Percentiles rank a stretch among this genome's conserved stretches.
Conservation (phyloP, 2,797 vertebrate species). For the Pagetopsis macropterus region DNA sequence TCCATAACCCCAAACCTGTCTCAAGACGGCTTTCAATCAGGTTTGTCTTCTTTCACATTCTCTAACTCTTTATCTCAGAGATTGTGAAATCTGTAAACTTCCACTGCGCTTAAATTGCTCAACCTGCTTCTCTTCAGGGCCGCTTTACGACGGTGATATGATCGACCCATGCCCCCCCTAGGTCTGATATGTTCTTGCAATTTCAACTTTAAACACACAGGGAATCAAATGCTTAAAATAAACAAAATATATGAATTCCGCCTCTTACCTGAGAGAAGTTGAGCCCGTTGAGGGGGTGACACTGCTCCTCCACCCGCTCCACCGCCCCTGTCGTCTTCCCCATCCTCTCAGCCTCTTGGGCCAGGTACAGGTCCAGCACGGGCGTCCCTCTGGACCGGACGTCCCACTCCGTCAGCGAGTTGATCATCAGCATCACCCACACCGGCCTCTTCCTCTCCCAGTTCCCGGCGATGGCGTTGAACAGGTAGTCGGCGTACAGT, state of each 20-base stretch:
- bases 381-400: slow-evolving; percentile 89
- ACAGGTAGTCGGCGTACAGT: slow-evolving; percentile 91
- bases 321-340: slow-evolving; percentile 89
- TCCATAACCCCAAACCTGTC: slow-evolving; percentile 75
- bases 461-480: slow-evolving; percentile 91
- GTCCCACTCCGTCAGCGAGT: slow-evolving; percentile 90
- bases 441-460: slow-evolving; percentile 92
- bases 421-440: slow-evolving; percentile 96
- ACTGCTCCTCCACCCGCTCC: slow-evolving; percentile 93
- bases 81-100: slow-evolving; percentile 64
- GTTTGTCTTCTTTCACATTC: slow-evolving; percentile 53
- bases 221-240: slow-evolving; percentile 8
- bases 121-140: slow-evolving; percentile 16
- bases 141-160: slow-evolving; percentile 11
- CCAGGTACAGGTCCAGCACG: slow-evolving; percentile 90
- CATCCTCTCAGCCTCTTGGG: slow-evolving; percentile 90
- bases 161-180: slow-evolving; percentile 11
- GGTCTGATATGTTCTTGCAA: slow-evolving; percentile 15
- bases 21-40: slow-evolving; percentile 51
- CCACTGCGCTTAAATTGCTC: slow-evolving; percentile 19
- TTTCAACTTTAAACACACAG: slow-evolving; percentile 29
- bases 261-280: slow-evolving; percentile 92
- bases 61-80: slow-evolving; percentile 27
- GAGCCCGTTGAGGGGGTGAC: slow-evolving; percentile 90
- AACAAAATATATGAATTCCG: neutral